A percentile compares a stretch with the other conserved stretches of the same genome.
These are phyloP conservation scores for Galleria mellonella DNA, from an alignment of 1,140 invertebrate genomes.

Conservation along the genomic window DNA sequence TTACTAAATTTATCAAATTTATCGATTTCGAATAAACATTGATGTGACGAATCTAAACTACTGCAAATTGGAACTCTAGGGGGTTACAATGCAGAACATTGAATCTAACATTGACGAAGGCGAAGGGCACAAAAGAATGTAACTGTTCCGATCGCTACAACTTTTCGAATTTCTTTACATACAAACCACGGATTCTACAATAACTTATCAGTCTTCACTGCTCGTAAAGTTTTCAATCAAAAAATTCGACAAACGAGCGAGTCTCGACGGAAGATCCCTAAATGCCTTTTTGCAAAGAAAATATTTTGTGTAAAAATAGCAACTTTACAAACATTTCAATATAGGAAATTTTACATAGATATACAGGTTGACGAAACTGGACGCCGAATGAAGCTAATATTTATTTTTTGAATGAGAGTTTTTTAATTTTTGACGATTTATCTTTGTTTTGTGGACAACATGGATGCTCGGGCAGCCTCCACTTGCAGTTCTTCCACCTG, in stretches of 20 bases:
- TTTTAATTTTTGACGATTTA: constrained; percentile 68
- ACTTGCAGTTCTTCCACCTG: constrained; percentile 85
- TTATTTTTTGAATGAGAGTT: constrained; percentile 68
- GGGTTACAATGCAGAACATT: constrained; percentile 53
- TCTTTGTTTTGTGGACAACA: constrained; percentile 75
- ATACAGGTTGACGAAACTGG: constrained; percentile 38
- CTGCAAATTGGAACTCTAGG: constrained; percentile 44
- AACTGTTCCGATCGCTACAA: constrained; percentile 38
- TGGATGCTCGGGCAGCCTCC: constrained; percentile 76
- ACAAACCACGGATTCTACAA: constrained; percentile 56
- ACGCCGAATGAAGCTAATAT: constrained; percentile 61
- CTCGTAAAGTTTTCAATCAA: constrained; percentile 61
- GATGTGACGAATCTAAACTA: constrained; percentile 63
- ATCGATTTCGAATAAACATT: constrained; percentile 58
- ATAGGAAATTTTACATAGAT: constrained; percentile 65
- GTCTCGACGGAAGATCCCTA: constrained; percentile 51
- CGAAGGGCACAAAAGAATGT: constrained; percentile 35
- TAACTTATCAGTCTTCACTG: constrained; percentile 70
- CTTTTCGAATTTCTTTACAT: constrained; percentile 41
- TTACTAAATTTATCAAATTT: constrained; percentile 58
- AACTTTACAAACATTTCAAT: constrained; percentile 61
- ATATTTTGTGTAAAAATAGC: constrained; percentile 67
- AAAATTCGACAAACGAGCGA: constrained; percentile 52
- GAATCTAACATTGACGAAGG: constrained; percentile 58
- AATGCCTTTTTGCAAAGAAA: constrained; percentile 50